These are phyloP conservation scores for Capitella teleta DNA, from an alignment of 1,140 invertebrate species.

Conservation along the genomic window DNA sequence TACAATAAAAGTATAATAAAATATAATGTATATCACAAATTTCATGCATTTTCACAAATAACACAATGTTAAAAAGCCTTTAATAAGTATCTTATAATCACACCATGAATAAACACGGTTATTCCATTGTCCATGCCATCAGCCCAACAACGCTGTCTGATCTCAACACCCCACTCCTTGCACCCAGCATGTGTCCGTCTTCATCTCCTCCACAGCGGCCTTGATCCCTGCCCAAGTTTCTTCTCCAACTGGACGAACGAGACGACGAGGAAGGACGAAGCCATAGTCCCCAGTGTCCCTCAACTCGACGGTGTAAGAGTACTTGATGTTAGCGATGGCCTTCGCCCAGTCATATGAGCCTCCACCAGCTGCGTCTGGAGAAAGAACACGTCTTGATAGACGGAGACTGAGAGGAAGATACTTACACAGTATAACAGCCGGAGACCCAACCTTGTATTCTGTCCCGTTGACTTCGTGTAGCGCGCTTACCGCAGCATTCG, in stretches of 20 bases:
- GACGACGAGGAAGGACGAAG: constrained; percentile 60
- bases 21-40: too few species aligned
- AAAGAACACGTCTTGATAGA: neutral
- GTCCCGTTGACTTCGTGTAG: neutral
- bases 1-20: too few species aligned
- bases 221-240: constrained; percentile 69
- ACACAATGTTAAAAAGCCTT: too few species aligned
- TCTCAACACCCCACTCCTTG: too few species aligned
- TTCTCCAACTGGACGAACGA: constrained; percentile 67
- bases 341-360: constrained; percentile 23
- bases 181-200: too few species aligned
- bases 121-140: too few species aligned
- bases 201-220: constrained; percentile 52
- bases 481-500: neutral
- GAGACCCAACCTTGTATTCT: constrained; percentile 4
- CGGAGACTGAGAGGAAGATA: neutral
- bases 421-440: constrained; percentile 4
- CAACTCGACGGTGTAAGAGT: constrained; percentile 22
- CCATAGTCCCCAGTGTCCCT: constrained; percentile 59
- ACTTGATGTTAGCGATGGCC: constrained; percentile 18
- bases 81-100: too few species aligned
- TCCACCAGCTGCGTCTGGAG: constrained; percentile 8
- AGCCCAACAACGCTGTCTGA: too few species aligned
- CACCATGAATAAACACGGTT: too few species aligned
- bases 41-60: too few species aligned